phyloP scores from a whole-genome alignment of 2,113 vertebrate genomes.

The Protobothrops flavoviridis region DNA sequence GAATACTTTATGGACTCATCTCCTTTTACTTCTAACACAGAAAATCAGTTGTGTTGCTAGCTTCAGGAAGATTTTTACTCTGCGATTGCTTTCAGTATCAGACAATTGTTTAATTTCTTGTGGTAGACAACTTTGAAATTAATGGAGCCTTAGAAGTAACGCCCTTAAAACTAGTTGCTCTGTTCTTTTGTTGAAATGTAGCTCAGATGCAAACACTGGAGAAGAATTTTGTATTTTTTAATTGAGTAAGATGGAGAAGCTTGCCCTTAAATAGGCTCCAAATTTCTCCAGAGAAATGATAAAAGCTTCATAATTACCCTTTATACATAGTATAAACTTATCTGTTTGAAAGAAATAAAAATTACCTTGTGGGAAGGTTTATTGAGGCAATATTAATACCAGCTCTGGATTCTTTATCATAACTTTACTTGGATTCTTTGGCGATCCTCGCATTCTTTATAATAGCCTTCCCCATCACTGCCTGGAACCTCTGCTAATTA shows the following conservation, averaged over 20 bases:
- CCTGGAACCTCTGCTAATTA: background rate
- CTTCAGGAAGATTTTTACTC: background rate
- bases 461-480: background rate
- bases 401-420: background rate
- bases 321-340: background rate
- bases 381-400: background rate
- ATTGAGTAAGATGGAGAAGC: background rate
- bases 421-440: background rate
- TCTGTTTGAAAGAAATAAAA: conserved; percentile 14
- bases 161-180: background rate
- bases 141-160: background rate
- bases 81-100: background rate
- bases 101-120: background rate
- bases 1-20: background rate
- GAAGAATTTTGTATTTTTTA: background rate
- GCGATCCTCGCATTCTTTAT: background rate
- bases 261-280: background rate
- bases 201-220: background rate
- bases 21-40: background rate
- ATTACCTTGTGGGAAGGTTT: background rate
- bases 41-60: background rate
- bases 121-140: background rate
- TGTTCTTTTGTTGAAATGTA: background rate
- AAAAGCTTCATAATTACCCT: background rate
- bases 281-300: background rate